These are phyloP conservation scores for Dicrostonyx torquatus DNA, from an alignment of 2,797 vertebrate species.

Conservation along the genomic window DNA sequence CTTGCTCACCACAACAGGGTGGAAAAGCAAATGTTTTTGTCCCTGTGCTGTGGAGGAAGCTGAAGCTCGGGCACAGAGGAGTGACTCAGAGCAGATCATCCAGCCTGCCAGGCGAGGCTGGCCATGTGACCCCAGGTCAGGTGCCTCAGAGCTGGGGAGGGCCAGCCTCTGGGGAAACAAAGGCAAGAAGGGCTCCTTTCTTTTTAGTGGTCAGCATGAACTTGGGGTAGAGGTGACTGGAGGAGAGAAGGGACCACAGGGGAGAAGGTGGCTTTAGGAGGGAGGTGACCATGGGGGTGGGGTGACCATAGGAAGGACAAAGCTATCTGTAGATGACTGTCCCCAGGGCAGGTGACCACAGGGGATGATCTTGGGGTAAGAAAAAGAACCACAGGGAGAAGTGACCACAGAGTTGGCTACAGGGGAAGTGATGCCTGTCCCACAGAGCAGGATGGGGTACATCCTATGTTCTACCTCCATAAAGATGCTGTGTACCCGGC, in stretches of 20 bases:
- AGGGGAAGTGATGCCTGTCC: background rate
- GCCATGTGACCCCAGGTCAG: background rate
- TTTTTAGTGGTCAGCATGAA: background rate
- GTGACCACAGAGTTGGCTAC: background rate
- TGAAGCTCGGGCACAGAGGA: background rate
- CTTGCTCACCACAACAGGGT: background rate
- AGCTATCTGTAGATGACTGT: background rate
- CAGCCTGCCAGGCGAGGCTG: background rate
- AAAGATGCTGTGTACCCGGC: background rate
- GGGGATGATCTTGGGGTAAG: background rate
- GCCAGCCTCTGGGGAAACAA: background rate
- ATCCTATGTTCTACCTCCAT: rapidly evolving
- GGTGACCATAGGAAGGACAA: background rate
- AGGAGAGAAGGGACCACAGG: background rate
- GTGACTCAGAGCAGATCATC: slow-evolving; percentile 5
- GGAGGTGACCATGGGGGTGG: background rate
- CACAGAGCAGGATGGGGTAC: background rate
- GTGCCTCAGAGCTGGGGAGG: background rate
- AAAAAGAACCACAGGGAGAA: background rate
- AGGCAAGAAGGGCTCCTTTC: background rate
- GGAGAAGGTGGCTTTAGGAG: background rate
- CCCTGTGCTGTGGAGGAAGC: background rate
- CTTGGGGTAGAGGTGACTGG: background rate
- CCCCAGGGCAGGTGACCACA: background rate
- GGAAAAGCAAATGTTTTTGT: background rate